A percentile compares a stretch with the other conserved stretches of the same genome.
Conservation (phyloP, 2,113 vertebrate species). For the Pterophyllum scalare region DNA sequence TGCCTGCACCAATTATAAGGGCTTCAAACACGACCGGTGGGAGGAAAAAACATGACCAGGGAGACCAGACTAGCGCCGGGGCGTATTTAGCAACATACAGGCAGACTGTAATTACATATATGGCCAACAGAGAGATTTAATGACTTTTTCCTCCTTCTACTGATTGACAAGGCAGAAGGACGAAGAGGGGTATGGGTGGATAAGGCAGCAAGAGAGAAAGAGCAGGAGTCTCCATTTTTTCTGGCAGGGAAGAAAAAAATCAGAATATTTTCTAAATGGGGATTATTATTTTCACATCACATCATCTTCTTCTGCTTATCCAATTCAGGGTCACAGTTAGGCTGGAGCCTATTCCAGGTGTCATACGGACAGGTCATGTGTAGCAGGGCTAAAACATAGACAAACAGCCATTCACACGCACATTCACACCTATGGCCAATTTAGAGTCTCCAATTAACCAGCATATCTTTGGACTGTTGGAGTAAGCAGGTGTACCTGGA, state of each 20-base stretch:
- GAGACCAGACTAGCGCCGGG: conserved; percentile 79
- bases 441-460: neutral
- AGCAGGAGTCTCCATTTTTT: neutral
- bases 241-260: neutral
- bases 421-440: neutral
- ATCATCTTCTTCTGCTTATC: neutral
- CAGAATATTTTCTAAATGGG: neutral
- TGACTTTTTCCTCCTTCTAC: conserved; percentile 79
- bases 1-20: conserved; percentile 84
- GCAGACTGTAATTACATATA: conserved; percentile 87
- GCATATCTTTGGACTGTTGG: neutral
- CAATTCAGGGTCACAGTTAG: neutral
- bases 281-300: conserved; percentile 3
- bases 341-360: neutral
- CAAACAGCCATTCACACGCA: neutral
- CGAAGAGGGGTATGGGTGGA: conserved; percentile 6
- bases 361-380: neutral
- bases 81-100: conserved; percentile 86
- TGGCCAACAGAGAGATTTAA: conserved; percentile 85
- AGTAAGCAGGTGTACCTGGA: neutral
- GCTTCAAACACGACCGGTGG: conserved; percentile 83
- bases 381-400: neutral
- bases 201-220: conserved; percentile 21
- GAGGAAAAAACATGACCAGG: conserved; percentile 86
- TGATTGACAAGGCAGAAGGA: conserved; percentile 82